phyloP scores from a whole-genome alignment of 2,797 vertebrate species.

The Cyclopterus lumpus region DNA sequence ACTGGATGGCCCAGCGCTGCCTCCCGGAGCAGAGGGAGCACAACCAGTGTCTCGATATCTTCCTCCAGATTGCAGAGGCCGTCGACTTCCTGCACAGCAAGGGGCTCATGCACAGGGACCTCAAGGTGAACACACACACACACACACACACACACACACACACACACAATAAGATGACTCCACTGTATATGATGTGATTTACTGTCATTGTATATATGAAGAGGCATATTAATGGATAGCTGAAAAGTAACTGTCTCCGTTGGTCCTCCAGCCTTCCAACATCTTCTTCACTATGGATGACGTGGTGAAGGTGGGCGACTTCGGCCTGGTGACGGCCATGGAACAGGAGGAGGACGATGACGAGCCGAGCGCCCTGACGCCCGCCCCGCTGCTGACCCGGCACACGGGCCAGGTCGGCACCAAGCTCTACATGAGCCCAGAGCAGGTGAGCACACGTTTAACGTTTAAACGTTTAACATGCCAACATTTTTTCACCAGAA shows the following conservation, averaged over 20 bases:
- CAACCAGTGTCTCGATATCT: conserved; percentile 92
- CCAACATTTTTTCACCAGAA: neutral
- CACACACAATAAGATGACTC: too few relatives aligned
- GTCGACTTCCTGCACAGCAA: conserved; percentile 97
- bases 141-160: neutral
- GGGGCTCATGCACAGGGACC: conserved; percentile 98
- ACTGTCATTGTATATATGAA: neutral
- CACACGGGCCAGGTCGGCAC: conserved; percentile 99
- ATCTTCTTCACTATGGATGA: conserved; percentile 99
- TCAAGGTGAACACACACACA: conserved; percentile 87
- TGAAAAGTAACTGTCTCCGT: neutral
- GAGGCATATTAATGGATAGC: neutral
- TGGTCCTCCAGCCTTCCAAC: conserved; percentile 91
- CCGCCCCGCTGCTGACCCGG: conserved; percentile 92
- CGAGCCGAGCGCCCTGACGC: conserved; percentile 88
- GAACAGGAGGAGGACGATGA: conserved; percentile 99
- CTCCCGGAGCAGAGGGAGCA: conserved; percentile 89
- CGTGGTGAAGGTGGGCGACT: conserved; percentile 97
- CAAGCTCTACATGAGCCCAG: conserved; percentile 99
- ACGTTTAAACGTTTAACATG: neutral
- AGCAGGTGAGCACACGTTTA: conserved; percentile 87
- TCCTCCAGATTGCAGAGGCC: conserved; percentile 96
- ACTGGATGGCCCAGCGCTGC: conserved; percentile 95
- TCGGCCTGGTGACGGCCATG: conserved; percentile 97
- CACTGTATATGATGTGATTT: neutral